Conservation (phyloP, 1,140 invertebrate genomes). For the Trachymyrmex septentrionalis region DNA sequence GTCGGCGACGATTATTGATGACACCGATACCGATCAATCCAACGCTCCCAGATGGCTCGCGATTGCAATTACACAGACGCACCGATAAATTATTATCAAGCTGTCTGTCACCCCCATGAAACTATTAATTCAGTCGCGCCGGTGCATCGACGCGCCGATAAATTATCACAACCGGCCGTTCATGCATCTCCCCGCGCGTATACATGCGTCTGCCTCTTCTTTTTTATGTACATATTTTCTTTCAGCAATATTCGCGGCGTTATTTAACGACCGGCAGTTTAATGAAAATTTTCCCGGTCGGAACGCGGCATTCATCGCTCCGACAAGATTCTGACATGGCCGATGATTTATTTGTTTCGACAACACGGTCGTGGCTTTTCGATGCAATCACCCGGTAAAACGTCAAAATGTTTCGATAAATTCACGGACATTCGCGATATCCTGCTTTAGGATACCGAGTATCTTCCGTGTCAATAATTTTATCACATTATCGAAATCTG, state of each 20-base stretch:
- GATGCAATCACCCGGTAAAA: neutral
- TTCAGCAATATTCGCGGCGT: slow-evolving; percentile 35
- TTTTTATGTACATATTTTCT: slow-evolving; percentile 47
- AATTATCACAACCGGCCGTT: slow-evolving; percentile 59
- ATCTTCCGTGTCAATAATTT: neutral
- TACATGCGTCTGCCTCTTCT: neutral
- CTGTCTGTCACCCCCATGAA: slow-evolving; percentile 73
- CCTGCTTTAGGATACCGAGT: neutral
- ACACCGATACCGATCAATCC: slow-evolving; percentile 67
- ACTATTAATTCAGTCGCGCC: slow-evolving; percentile 70
- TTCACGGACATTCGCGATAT: slow-evolving; percentile 18
- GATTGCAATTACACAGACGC: slow-evolving; percentile 70
- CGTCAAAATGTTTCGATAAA: slow-evolving; percentile 39
- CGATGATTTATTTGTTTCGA: slow-evolving; percentile 59
- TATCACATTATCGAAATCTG: slow-evolving; percentile 1
- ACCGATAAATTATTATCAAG: slow-evolving; percentile 76
- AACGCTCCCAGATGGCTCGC: slow-evolving; percentile 62
- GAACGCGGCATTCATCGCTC: slow-evolving; percentile 18
- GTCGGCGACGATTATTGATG: slow-evolving; percentile 65
- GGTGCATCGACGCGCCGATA: slow-evolving; percentile 68
- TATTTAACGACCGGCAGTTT: slow-evolving; percentile 55
- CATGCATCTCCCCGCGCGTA: neutral
- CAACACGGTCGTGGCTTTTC: slow-evolving; percentile 13
- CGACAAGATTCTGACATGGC: slow-evolving; percentile 36
- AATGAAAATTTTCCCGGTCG: slow-evolving; percentile 48